Conservation (phyloP, 2,797 vertebrate species). For the Leptatherina wallacei region DNA sequence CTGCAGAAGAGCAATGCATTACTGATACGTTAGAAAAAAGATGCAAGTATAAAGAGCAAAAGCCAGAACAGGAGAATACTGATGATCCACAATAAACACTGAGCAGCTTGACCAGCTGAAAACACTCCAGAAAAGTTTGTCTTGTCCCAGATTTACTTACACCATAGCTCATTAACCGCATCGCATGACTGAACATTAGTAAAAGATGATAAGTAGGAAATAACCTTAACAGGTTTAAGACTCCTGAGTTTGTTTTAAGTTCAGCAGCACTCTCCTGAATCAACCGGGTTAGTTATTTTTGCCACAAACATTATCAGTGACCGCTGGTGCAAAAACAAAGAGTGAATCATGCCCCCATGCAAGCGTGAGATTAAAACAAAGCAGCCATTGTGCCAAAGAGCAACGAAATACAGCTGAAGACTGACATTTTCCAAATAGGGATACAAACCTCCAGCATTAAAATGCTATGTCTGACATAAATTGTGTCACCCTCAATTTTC, state of each 20-base stretch:
- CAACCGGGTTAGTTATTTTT: conserved; percentile 45
- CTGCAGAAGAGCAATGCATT: conserved; percentile 27
- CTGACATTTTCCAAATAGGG: conserved; percentile 58
- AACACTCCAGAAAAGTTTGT: not conserved
- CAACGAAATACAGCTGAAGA: conserved; percentile 67
- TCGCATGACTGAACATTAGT: not conserved
- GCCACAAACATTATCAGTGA: conserved; percentile 35
- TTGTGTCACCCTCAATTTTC: conserved; percentile 99
- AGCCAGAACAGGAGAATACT: conserved; percentile 73
- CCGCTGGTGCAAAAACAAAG: conserved; percentile 16
- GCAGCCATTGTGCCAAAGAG: conserved; percentile 65
- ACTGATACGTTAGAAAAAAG: conserved; percentile 25
- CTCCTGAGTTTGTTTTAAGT: conserved; percentile 11
- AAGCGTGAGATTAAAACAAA: conserved; percentile 72
- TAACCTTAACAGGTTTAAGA: conserved; percentile 4
- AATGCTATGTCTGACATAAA: conserved; percentile 99
- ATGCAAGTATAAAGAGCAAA: conserved; percentile 29
- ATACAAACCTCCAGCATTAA: conserved; percentile 98
- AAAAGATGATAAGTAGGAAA: not conserved
- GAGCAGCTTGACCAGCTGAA: conserved; percentile 13
- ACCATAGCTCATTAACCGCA: conserved; percentile 3
- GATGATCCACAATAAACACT: conserved; percentile 44
- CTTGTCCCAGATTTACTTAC: not conserved
- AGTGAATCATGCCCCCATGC: conserved; percentile 67
- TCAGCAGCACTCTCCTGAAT: conserved; percentile 74